Conservation (phyloP, 2,888 invertebrate genomes). For the Agrochola litura region DNA sequence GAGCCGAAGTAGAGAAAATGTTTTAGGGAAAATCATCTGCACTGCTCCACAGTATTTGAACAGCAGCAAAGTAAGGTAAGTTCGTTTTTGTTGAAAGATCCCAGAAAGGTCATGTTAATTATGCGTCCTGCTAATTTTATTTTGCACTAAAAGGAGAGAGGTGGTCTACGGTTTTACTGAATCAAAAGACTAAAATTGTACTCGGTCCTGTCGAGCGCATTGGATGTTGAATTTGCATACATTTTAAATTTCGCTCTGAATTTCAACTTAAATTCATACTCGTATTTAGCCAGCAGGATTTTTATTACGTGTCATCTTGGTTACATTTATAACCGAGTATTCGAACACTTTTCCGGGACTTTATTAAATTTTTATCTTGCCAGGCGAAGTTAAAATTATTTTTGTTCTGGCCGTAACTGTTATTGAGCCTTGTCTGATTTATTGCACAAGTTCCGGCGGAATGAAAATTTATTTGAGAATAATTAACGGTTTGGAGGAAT, state of each 20-base stretch:
- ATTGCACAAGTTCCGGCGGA: slow-evolving; percentile 41
- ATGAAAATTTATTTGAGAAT: slow-evolving; percentile 36
- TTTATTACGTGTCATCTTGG: slow-evolving; percentile 61
- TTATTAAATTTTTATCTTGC: slow-evolving; percentile 30
- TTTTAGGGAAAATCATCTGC: slow-evolving; percentile 7
- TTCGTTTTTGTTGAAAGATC: slow-evolving; percentile 16
- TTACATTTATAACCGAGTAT: slow-evolving; percentile 46
- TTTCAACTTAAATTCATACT: slow-evolving; percentile 57
- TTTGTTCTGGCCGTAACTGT: slow-evolving; percentile 39
- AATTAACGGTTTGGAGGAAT: slow-evolving; percentile 11
- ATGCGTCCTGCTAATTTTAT: slow-evolving; percentile 49
- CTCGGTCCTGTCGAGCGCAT: slow-evolving; percentile 48
- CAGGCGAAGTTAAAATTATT: slow-evolving; percentile 37
- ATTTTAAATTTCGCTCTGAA: slow-evolving; percentile 69
- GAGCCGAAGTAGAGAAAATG: not conserved
- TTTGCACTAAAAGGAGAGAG: slow-evolving; percentile 33
- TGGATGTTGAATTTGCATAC: slow-evolving; percentile 72
- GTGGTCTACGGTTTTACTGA: slow-evolving; percentile 38
- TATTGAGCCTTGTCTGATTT: slow-evolving; percentile 56
- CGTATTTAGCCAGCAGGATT: slow-evolving; percentile 54
- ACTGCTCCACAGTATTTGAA: slow-evolving; percentile 13
- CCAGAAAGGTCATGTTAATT: slow-evolving; percentile 46
- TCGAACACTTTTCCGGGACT: slow-evolving; percentile 36
- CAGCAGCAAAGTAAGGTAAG: slow-evolving; percentile 6
- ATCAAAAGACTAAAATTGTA: slow-evolving; percentile 54